Conservation (phyloP, 2,113 vertebrate species). For the Cephalopterus ornatus region DNA sequence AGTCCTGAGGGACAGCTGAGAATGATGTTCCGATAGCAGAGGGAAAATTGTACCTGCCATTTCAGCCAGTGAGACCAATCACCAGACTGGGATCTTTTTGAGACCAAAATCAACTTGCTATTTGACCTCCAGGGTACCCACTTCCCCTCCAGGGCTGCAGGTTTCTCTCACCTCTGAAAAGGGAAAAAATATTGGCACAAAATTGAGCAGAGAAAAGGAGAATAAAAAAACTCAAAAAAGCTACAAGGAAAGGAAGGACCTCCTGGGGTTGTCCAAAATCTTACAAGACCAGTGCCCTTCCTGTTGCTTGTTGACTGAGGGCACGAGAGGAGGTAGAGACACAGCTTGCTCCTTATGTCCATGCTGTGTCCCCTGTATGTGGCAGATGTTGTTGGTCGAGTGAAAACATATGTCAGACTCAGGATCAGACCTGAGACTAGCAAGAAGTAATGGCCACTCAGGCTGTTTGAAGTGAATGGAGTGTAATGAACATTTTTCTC, state of each 20-base stretch:
- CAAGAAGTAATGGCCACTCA: not conserved
- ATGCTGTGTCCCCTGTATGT: rapidly evolving
- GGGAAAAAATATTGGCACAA: not conserved
- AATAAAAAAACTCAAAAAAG: not conserved
- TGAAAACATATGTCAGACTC: not conserved
- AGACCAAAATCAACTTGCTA: not conserved
- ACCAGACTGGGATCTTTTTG: not conserved
- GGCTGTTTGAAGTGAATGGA: not conserved
- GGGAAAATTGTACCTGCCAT: not conserved
- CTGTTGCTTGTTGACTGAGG: not conserved
- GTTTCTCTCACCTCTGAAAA: not conserved
- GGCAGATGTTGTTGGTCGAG: not conserved
- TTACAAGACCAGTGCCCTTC: not conserved
- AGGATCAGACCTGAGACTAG: not conserved
- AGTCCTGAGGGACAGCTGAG: not conserved
- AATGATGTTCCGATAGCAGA: not conserved
- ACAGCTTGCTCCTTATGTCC: not conserved
- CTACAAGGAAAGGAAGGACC: not conserved
- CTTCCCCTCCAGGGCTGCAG: not conserved
- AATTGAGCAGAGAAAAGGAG: not conserved
- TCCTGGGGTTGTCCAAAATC: not conserved
- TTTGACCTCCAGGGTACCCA: not conserved
- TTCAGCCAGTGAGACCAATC: not conserved
- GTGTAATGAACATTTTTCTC: not conserved
- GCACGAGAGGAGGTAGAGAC: rapidly evolving